These are phyloP conservation scores for Samia ricini DNA, from an alignment of 1,140 invertebrate genomes.

Conservation along the genomic window DNA sequence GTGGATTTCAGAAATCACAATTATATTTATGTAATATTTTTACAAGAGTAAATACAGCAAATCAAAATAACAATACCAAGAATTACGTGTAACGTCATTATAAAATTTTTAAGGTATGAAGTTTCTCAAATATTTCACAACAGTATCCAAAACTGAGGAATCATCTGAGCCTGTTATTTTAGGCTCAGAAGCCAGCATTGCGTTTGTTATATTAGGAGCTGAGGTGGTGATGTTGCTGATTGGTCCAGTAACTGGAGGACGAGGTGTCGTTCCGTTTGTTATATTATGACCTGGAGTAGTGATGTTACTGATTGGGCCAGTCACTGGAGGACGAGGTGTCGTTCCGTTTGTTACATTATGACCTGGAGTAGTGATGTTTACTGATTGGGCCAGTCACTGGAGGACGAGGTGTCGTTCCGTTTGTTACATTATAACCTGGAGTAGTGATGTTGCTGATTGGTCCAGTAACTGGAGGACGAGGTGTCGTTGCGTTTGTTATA, in stretches of 20 bases:
- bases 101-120: too few relatives aligned
- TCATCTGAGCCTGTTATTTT: background rate
- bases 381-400: background rate
- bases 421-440: background rate
- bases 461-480: background rate
- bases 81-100: too few relatives aligned
- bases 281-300: background rate
- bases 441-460: background rate
- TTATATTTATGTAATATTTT: too few relatives aligned
- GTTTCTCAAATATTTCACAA: too few relatives aligned
- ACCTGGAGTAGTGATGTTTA: background rate
- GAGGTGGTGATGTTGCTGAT: too few relatives aligned
- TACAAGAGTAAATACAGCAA: too few relatives aligned
- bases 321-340: background rate
- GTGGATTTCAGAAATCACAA: too few relatives aligned
- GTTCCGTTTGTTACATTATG: background rate
- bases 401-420: background rate
- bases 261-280: background rate
- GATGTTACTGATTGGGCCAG: background rate
- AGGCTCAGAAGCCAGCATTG: background rate
- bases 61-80: too few relatives aligned
- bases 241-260: background rate
- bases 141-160: too few relatives aligned
- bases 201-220: background rate
- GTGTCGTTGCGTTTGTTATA: background rate